Conservation (phyloP, 2,888 invertebrate genomes). For the Archips crataeganus region DNA sequence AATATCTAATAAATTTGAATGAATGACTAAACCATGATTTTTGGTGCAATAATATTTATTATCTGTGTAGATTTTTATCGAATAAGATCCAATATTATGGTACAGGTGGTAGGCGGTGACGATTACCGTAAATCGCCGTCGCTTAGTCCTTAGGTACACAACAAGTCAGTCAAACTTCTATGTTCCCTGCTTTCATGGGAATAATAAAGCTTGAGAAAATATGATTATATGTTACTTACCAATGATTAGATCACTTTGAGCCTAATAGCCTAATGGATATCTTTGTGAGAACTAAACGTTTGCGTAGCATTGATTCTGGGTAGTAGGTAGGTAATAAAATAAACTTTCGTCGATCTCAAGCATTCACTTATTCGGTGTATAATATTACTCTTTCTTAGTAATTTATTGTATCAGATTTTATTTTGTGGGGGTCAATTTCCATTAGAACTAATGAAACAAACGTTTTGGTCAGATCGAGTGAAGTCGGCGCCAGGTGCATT, state of each 20-base stretch:
- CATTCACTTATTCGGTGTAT: not conserved
- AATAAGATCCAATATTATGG: not conserved
- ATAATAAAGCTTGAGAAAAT: slow-evolving; percentile 39
- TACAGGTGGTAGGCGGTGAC: not conserved
- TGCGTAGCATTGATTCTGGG: not conserved
- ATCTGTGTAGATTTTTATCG: too few relatives aligned
- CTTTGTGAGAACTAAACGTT: slow-evolving; percentile 11
- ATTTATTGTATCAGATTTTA: too few relatives aligned
- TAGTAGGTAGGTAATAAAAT: too few relatives aligned
- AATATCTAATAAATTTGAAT: too few relatives aligned
- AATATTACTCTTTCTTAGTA: not conserved
- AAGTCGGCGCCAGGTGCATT: too few relatives aligned
- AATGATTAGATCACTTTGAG: slow-evolving; percentile 12
- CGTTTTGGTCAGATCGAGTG: too few relatives aligned
- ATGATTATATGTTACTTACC: slow-evolving; percentile 30
- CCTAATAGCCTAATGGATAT: slow-evolving; percentile 26
- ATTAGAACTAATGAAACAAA: too few relatives aligned
- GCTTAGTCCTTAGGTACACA: not conserved
- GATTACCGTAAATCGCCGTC: not conserved
- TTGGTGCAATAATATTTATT: too few relatives aligned
- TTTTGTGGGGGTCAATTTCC: too few relatives aligned
- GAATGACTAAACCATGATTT: too few relatives aligned
- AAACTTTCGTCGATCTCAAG: not conserved
- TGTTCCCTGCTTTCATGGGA: slow-evolving; percentile 32
- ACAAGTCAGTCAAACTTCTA: slow-evolving; percentile 9